phyloP scores from a whole-genome alignment of 2,797 vertebrate genomes.

The Gorsachius magnificus region DNA sequence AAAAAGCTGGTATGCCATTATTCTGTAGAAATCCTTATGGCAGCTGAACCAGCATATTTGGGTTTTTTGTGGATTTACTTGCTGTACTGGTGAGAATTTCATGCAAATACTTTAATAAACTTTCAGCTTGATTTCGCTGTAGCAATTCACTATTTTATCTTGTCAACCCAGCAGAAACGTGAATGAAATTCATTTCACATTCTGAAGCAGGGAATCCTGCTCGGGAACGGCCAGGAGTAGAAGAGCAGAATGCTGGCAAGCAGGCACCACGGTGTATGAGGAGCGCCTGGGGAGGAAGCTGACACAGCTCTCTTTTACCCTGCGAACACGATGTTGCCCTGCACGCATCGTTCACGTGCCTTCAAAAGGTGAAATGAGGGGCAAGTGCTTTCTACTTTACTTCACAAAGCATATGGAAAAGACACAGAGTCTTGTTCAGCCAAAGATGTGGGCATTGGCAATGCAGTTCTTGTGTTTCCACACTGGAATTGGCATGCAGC shows the following conservation, averaged over 20 bases:
- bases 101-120: not conserved
- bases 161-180: not conserved
- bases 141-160: not conserved
- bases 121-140: not conserved
- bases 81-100: not conserved
- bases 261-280: not conserved
- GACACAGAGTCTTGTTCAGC: not conserved
- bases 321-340: not conserved
- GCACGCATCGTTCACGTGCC: not conserved
- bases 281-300: not conserved
- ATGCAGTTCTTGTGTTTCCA: fast-evolving
- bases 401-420: not conserved
- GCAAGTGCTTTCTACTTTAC: not conserved
- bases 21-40: not conserved
- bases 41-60: not conserved
- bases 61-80: not conserved
- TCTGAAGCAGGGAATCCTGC: not conserved
- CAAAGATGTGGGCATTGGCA: not conserved
- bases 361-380: not conserved
- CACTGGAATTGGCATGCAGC: not conserved
- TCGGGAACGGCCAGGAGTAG: not conserved
- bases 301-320: not conserved
- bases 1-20: not conserved
- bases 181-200: not conserved
- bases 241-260: not conserved